Evolutionary conservation across 2,113 vertebrate genomes (phyloP), one percentile per base, ranked within the genome.

Genomic region (Sterna hirundo): DNA sequence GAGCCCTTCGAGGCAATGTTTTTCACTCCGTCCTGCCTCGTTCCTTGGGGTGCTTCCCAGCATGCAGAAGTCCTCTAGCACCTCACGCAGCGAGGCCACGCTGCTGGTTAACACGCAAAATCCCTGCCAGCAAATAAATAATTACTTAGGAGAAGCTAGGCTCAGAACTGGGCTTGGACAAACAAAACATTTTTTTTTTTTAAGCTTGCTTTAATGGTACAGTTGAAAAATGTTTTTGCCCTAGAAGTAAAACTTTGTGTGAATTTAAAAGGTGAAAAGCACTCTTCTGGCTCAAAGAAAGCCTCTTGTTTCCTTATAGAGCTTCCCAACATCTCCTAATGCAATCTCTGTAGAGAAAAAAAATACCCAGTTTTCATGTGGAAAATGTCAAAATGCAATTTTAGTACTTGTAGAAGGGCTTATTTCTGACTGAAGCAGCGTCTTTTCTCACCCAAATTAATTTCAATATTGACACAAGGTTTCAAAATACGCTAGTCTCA

Each of bases 51-150:
- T 83, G 62, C n/a, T 92, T 47, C 76, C 54, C 71, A 83, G 34
- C 30, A 40, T 3, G 40, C 5, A 10, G 88, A 55, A 95, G 55
- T 49, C 68, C 57, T 94, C 52, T 30, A 60, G 29, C 61, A 72
- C 52, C 38, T 83, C 57, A 68, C 34, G 40, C 26, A 71, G 47
- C 0, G 2, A 71, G 66, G 46, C 29, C 2, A 0, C 0, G 0
- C 18, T 61, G 22, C 36, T 44, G 81, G 21, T 82, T 69, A 54
- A 71, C 40, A 65, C 2, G 14, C 34, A 72, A 85, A 93, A 58
- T 85, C 78, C 26, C 25, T 85, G 32, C 4, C 22, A 51, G 42
- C 22, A 85, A 90, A 75, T 62, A 86, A 93, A 62, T 62, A 78
- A 95, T 68, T 78, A 27, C 62, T 65, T 47, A 42, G 52, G 25